A percentile compares a stretch with the other conserved stretches of the same genome.
Evolutionary conservation across 2,113 vertebrate genomes (phyloP).

Genomic region (Eleginops maclovinus): DNA sequence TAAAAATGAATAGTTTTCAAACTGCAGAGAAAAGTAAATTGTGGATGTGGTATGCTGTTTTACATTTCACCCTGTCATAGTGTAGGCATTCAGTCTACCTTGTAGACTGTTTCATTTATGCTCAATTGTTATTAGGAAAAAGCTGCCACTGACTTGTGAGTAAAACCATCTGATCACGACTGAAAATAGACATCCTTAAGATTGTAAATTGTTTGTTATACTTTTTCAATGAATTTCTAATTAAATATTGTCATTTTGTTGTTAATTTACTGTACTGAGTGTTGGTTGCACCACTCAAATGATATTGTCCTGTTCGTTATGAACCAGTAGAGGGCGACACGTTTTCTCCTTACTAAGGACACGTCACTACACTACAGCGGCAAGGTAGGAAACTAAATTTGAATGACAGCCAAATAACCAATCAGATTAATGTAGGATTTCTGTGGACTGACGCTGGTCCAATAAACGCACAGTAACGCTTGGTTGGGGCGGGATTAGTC

Average conservation of each 20-base stretch:
- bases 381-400: conserved; percentile 21
- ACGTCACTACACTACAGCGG: conserved; percentile 81
- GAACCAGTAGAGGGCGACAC: conserved; percentile 49
- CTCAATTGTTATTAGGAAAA: no score
- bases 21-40: neutral
- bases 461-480: conserved; percentile 55
- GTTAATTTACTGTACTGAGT: neutral
- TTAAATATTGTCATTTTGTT: neutral
- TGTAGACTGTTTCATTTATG: no score
- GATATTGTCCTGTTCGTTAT: neutral
- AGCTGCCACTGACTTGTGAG: neutral
- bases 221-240: neutral
- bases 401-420: conserved; percentile 67
- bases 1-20: neutral
- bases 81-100: no score
- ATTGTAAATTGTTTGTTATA: neutral
- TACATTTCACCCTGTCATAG: neutral
- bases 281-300: neutral
- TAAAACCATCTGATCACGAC: neutral
- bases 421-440: conserved; percentile 33
- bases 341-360: conserved; percentile 72
- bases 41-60: neutral
- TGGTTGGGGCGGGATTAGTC: conserved; percentile 62
- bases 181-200: neutral
- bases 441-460: conserved; percentile 28